Conservation (phyloP, 2,797 vertebrate genomes). For the Eidolon dupreanum region DNA sequence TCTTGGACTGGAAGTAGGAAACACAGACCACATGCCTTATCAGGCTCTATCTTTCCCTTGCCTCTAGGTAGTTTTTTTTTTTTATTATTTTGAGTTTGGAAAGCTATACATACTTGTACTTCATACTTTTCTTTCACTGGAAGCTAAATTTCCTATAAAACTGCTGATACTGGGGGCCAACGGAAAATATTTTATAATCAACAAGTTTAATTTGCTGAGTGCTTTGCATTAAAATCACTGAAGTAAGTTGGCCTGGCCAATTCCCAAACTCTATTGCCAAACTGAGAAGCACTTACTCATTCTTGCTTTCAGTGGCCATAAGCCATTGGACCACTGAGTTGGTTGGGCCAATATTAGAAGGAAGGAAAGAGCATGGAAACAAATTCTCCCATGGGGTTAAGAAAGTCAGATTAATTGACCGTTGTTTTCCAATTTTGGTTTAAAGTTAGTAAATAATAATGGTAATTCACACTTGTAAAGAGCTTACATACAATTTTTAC, state of each 20-base stretch:
- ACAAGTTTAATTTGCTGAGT: constrained; percentile 73
- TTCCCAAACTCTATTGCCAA: constrained; percentile 59
- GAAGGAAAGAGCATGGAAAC: constrained; percentile 9
- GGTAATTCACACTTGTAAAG: constrained; percentile 2
- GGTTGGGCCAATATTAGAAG: background rate
- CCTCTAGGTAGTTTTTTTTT: background rate
- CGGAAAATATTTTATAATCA: constrained; percentile 71
- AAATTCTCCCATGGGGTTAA: background rate
- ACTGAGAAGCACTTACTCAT: constrained; percentile 47
- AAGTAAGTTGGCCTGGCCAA: constrained; percentile 56
- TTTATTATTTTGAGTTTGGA: background rate
- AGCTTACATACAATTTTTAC: background rate
- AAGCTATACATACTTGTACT: background rate
- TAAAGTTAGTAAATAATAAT: constrained; percentile 9
- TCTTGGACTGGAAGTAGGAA: background rate
- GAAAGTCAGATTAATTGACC: constrained; percentile 6
- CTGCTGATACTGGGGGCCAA: constrained; percentile 49
- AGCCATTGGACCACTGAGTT: constrained; percentile 36
- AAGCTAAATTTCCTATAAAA: constrained; percentile 63
- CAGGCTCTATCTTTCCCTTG: background rate
- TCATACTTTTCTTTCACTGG: constrained; percentile 52
- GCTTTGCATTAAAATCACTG: constrained; percentile 63
- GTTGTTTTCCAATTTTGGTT: constrained; percentile 26
- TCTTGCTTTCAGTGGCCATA: constrained; percentile 48
- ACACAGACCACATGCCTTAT: background rate